Evolutionary conservation across 2,797 vertebrate genomes (phyloP).

Genomic region (Vultur gryphus): DNA sequence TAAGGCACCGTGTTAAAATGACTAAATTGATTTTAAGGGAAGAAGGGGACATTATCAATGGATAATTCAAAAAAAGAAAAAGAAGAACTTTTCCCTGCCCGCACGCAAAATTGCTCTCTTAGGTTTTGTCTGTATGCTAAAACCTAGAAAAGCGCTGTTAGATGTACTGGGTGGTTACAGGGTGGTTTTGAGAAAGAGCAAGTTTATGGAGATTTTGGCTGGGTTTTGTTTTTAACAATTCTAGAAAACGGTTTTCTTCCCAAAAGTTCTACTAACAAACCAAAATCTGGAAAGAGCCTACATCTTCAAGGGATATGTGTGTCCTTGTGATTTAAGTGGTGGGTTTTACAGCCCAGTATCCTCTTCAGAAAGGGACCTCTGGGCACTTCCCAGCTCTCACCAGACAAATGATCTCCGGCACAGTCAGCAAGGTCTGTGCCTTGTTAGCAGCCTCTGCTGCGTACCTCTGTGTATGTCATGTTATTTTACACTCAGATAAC

Average conservation of each 20-base stretch:
- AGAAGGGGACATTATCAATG: neutral
- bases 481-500: neutral
- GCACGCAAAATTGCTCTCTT: neutral
- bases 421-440: neutral
- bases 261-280: neutral
- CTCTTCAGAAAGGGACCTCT: neutral
- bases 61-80: neutral
- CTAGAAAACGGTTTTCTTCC: neutral
- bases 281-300: neutral
- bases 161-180: neutral
- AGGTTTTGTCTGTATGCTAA: neutral
- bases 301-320: neutral
- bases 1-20: neutral
- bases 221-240: neutral
- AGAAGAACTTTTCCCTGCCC: fast-evolving
- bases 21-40: neutral
- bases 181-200: neutral
- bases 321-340: neutral
- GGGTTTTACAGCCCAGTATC: neutral
- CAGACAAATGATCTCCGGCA: neutral
- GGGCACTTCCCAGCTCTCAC: neutral
- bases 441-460: neutral
- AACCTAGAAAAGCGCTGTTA: neutral
- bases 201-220: neutral
- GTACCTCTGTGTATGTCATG: fast-evolving